Evolutionary conservation across 2,888 invertebrate genomes (phyloP).

Genomic region (Norana najaformis): DNA sequence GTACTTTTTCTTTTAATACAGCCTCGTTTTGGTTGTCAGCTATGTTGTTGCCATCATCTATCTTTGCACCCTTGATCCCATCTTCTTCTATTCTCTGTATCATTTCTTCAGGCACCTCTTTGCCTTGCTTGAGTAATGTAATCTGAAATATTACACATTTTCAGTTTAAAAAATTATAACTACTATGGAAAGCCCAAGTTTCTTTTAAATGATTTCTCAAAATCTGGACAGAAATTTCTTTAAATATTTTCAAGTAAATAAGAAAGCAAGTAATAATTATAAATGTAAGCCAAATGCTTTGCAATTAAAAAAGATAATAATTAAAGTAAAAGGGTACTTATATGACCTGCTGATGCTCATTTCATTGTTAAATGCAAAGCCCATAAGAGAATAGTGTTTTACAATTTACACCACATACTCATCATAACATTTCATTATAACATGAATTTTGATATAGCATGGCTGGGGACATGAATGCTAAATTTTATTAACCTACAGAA

Average conservation of each 20-base stretch:
- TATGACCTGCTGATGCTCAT: not conserved
- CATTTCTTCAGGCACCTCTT: slow-evolving; percentile 57
- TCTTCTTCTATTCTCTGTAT: slow-evolving; percentile 46
- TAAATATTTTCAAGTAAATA: slow-evolving; percentile 16
- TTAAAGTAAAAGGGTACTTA: not conserved
- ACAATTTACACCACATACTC: no score
- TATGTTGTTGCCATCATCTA: not conserved
- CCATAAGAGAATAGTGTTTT: not conserved
- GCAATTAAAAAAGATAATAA: not conserved
- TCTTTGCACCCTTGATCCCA: slow-evolving; percentile 20
- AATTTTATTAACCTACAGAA: no score
- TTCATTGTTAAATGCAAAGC: not conserved
- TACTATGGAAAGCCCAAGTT: not conserved
- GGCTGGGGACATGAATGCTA: no score
- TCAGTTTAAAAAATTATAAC: not conserved
- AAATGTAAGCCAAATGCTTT: not conserved
- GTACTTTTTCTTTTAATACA: slow-evolving; percentile 28
- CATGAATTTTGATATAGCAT: no score
- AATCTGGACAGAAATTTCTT: not conserved
- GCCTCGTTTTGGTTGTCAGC: slow-evolving; percentile 9
- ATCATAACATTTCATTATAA: no score
- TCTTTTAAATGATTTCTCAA: not conserved
- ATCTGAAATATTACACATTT: slow-evolving; percentile 66
- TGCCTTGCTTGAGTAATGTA: slow-evolving; percentile 58
- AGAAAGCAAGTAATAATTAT: not conserved